Base-by-base conservation (phyloP, 1,140 invertebrate species). In the Megalopta genalis region DNA sequence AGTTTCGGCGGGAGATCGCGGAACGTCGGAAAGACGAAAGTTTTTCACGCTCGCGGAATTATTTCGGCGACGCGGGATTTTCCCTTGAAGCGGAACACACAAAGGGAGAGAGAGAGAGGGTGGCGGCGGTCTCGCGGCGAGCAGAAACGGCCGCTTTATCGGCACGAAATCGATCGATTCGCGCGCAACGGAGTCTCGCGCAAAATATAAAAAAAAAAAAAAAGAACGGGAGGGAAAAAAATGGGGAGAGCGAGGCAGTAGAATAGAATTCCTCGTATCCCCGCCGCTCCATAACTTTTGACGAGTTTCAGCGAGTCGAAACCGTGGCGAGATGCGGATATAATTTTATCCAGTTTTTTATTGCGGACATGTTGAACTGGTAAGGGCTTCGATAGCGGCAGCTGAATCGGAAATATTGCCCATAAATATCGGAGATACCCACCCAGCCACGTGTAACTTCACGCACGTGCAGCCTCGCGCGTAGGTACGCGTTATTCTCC, bases 311-410 rank as follows among this genome's bases (percentile, higher is more conserved):
- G 83, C 88, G 85, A 88, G 81, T 90, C 86, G 86, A 90, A 90
- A 89, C 86, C 88, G 86, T 88, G 86, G 86, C 90, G 90, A 90
- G 90, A 90, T 91, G 88, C 90, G 91, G 88, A 90, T 92, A 92
- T 93, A 92, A 92, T 92, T 93, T 92, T 92, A 92, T 91, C 90
- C 90, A 91, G 88, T 90, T 92, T 91, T 93, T 92, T 92, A 93
- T 92, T 92, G 91, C 92, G 91, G 89, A 91, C 91, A 92, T 90
- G 91, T 92, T 91, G 92, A 92, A 90, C 90, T 90, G 92, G 91
- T 90, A 92, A 93, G 92, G 90, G 90, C 85, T 88, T 90, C 90
- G 91, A 92, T 92, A 92, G 91, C 89, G 86, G 87, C 89, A 92
- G 89, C 90, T 90, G 91, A 91, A 92, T 90, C 90, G 92, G 91